These are phyloP conservation scores for Ruditapes philippinarum DNA, from an alignment of 1,140 invertebrate species.

Conservation along the genomic window DNA sequence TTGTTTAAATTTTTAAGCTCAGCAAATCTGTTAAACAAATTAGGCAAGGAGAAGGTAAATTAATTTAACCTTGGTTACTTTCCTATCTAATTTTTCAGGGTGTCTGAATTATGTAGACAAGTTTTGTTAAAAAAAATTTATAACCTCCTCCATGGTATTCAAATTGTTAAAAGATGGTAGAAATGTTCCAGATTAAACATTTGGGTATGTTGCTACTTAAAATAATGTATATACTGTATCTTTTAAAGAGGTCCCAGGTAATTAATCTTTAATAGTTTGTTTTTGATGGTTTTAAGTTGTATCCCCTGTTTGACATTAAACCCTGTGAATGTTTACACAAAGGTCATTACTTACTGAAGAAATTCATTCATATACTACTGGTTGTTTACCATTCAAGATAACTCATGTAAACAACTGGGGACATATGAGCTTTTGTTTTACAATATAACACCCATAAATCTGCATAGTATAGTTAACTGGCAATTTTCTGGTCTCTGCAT, in stretches of 20 bases:
- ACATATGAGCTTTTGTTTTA: conserved; percentile 12
- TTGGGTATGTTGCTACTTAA: too few relatives aligned
- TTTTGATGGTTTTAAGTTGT: background rate
- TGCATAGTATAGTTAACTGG: background rate
- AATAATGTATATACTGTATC: too few relatives aligned
- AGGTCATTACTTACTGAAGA: conserved; percentile 33
- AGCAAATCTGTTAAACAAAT: too few relatives aligned
- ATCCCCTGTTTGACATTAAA: background rate
- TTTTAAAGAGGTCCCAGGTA: background rate
- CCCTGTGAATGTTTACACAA: conserved; percentile 27
- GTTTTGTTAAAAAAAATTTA: too few relatives aligned
- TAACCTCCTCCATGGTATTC: too few relatives aligned
- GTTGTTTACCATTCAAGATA: conserved; percentile 39
- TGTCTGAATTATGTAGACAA: too few relatives aligned
- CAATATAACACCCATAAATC: conserved; percentile 44
- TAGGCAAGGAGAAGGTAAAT: too few relatives aligned
- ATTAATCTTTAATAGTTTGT: conserved; percentile 12
- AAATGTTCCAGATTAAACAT: too few relatives aligned
- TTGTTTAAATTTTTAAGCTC: too few relatives aligned
- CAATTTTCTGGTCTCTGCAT: conserved; percentile 27
- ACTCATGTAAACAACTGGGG: conserved; percentile 2
- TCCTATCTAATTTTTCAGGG: too few relatives aligned
- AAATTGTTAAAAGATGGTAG: too few relatives aligned
- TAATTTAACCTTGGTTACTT: too few relatives aligned
- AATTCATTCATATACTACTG: background rate